Conservation (phyloP, 2,888 invertebrate species). For the Epinotia demarniana region DNA sequence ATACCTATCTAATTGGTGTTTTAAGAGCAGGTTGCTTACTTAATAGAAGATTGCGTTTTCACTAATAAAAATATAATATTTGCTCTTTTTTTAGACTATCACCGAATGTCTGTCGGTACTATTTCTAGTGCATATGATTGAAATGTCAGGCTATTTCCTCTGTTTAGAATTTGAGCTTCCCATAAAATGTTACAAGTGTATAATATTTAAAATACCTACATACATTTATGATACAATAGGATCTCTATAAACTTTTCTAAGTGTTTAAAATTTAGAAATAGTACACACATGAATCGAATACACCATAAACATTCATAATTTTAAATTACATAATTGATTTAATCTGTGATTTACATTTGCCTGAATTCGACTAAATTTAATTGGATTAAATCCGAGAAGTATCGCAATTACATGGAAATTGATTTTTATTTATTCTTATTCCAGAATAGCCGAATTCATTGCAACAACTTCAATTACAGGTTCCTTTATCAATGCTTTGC, state of each 20-base stretch:
- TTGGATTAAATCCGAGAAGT: background rate
- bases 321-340: conserved; percentile 30
- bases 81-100: conserved; percentile 33
- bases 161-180: conserved; percentile 73
- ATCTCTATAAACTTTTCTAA: conserved; percentile 40
- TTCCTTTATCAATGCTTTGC: background rate
- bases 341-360: conserved; percentile 19
- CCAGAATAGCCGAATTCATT: background rate
- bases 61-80: conserved; percentile 42
- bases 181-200: conserved; percentile 56
- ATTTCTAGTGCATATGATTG: conserved; percentile 31
- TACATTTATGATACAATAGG: conserved; percentile 42
- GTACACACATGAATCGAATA: conserved; percentile 43
- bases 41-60: conserved; percentile 34
- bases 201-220: conserved; percentile 48
- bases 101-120: conserved; percentile 12
- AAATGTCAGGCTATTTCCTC: conserved; percentile 34
- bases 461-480: conserved; percentile 2
- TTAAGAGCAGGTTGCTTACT: conserved; percentile 37
- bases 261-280: conserved; percentile 28
- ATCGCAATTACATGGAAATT: background rate
- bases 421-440: conserved; percentile 4
- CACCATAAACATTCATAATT: conserved; percentile 36
- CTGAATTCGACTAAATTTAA: background rate
- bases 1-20: conserved; percentile 48